phyloP scores from a whole-genome alignment of 1,140 invertebrate species.

The Micrasema longulum region DNA sequence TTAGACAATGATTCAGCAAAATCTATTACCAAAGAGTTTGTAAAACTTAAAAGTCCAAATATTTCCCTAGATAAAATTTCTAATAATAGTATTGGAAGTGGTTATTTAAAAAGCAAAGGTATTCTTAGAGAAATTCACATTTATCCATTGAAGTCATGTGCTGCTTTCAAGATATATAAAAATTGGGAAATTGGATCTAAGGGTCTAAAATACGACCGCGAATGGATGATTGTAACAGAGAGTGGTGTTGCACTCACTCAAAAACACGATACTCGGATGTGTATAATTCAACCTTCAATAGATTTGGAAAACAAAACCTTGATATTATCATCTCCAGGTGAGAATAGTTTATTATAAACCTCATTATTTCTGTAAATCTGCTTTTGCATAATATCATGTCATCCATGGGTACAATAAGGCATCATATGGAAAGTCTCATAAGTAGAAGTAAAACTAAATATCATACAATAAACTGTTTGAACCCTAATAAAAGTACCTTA shows the following conservation, averaged over 20 bases:
- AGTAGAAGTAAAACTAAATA: no score
- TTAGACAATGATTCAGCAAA: constrained; percentile 57
- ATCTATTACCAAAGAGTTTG: constrained; percentile 15
- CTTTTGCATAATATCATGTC: no score
- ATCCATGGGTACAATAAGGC: no score
- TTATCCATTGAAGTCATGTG: constrained; percentile 96
- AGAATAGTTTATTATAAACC: constrained; percentile 29
- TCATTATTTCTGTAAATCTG: no score
- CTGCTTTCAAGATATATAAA: constrained; percentile 74
- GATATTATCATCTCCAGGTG: constrained; percentile 78
- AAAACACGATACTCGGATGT: constrained; percentile 85
- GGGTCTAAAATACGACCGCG: constrained; percentile 89
- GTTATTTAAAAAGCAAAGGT: constrained; percentile 48
- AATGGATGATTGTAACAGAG: constrained; percentile 90
- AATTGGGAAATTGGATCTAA: constrained; percentile 78
- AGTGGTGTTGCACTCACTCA: constrained; percentile 88
- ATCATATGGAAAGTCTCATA: no score
- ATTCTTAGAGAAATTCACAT: constrained; percentile 77
- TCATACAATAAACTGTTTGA: no score
- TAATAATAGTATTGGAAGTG: no score
- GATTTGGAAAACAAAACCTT: constrained; percentile 73
- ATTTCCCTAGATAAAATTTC: background rate
- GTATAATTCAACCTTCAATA: constrained; percentile 82
- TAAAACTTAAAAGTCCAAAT: constrained; percentile 2
- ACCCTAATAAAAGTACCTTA: no score